A percentile compares a stretch with the other conserved stretches of the same genome.
These are phyloP conservation scores for Xyrichtys novacula DNA, from an alignment of 2,797 vertebrate species.

Conservation along the genomic window DNA sequence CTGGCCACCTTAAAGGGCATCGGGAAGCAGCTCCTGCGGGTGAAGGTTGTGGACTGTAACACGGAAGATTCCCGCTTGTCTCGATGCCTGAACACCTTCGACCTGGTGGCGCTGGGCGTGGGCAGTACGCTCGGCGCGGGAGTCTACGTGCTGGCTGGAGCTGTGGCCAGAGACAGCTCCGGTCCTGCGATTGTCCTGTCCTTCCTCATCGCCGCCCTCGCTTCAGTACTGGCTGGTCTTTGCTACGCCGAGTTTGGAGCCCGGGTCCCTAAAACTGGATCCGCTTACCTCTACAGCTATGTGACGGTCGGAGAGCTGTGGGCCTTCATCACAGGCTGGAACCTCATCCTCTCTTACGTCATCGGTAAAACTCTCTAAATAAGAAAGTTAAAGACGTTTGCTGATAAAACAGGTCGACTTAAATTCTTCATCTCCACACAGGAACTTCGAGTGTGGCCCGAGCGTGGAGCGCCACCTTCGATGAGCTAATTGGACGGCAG, in stretches of 20 bases:
- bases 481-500: slow-evolving; percentile 90
- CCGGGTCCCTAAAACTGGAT: slow-evolving; percentile 94
- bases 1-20: slow-evolving; percentile 81
- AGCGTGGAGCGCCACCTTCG: slow-evolving; percentile 96
- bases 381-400: background rate
- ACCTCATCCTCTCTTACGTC: slow-evolving; percentile 96
- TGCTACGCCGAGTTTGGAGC: slow-evolving; percentile 98
- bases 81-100: slow-evolving; percentile 93
- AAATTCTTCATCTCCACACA: slow-evolving; percentile 60
- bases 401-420: background rate
- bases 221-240: slow-evolving; percentile 94
- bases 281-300: slow-evolving; percentile 97
- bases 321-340: slow-evolving; percentile 98
- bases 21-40: slow-evolving; percentile 90
- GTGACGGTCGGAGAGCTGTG: slow-evolving; percentile 96
- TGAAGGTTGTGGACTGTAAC: slow-evolving; percentile 92
- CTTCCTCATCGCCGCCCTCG: slow-evolving; percentile 93
- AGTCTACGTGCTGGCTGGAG: slow-evolving; percentile 94
- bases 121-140: slow-evolving; percentile 96
- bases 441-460: slow-evolving; percentile 96
- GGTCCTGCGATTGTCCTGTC: slow-evolving; percentile 95
- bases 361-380: slow-evolving; percentile 87
- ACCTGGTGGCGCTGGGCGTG: slow-evolving; percentile 95
- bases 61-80: slow-evolving; percentile 88
- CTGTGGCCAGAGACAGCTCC: slow-evolving; percentile 89